Percentiles rank a stretch among this genome's conserved stretches.
Evolutionary conservation across 2,888 invertebrate species (phyloP).

Genomic region (Pyrrhosoma nymphula): DNA sequence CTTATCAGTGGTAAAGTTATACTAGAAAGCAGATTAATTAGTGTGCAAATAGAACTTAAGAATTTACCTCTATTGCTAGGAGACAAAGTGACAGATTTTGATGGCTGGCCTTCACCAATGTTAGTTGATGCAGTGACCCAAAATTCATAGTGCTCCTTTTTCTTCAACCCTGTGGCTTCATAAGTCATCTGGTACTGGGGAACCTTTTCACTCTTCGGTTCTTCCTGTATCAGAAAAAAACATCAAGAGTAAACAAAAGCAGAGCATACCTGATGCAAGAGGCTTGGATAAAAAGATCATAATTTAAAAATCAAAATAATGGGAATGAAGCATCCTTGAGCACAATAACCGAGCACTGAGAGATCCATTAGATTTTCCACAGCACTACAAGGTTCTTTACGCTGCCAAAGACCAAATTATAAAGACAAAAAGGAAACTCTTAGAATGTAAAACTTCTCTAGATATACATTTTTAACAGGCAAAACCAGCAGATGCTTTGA

Average conservation of each 20-base stretch:
- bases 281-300: no score
- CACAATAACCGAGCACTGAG: no score
- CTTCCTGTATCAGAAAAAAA: slow-evolving; percentile 72
- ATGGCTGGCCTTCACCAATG: slow-evolving; percentile 95
- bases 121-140: slow-evolving; percentile 97
- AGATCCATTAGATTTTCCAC: no score
- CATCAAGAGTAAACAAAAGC: neutral
- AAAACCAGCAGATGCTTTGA: no score
- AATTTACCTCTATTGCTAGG: slow-evolving; percentile 87
- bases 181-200: slow-evolving; percentile 92
- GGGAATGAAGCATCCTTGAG: no score
- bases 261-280: no score
- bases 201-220: slow-evolving; percentile 79
- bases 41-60: neutral
- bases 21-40: neutral
- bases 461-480: no score
- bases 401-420: no score
- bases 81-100: slow-evolving; percentile 91
- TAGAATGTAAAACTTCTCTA: no score
- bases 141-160: slow-evolving; percentile 92
- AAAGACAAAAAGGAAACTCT: no score
- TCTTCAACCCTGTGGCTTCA: slow-evolving; percentile 90
- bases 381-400: no score
- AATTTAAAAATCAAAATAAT: no score
- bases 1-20: neutral